A percentile compares a stretch with the other conserved stretches of the same genome.
Evolutionary conservation across 2,113 vertebrate genomes (phyloP).

Genomic region (Ailuropoda melanoleuca): DNA sequence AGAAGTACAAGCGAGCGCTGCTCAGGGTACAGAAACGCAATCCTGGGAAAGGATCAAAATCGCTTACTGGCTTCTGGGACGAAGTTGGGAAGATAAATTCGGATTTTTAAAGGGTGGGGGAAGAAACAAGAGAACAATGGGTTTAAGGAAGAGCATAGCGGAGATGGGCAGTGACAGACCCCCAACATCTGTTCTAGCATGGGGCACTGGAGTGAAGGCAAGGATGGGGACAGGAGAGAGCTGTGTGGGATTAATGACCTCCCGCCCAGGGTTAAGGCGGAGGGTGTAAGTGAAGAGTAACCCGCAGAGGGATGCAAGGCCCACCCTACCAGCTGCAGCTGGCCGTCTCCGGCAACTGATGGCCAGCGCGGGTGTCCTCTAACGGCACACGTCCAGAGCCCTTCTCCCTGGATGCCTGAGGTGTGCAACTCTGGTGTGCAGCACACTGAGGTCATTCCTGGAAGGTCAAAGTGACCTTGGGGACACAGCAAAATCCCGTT

Average conservation of each 20-base stretch:
- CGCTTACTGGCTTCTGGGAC: not conserved
- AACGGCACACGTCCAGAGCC: not conserved
- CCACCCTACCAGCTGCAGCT: accelerated
- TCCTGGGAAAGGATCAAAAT: not conserved
- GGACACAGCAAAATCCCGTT: accelerated
- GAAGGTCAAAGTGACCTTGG: not conserved
- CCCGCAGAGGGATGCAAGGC: too few relatives aligned
- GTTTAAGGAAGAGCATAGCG: accelerated
- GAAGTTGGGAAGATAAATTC: accelerated
- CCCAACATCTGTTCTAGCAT: not conserved
- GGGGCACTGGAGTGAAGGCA: not conserved
- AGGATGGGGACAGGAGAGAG: not conserved
- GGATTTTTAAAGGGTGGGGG: not conserved
- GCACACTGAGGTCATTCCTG: accelerated
- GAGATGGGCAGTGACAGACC: not conserved
- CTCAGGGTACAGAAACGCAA: accelerated
- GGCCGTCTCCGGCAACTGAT: not conserved
- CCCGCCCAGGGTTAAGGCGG: accelerated
- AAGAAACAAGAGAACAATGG: not conserved
- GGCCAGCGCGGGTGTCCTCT: not conserved
- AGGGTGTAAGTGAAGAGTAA: accelerated
- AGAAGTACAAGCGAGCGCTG: accelerated
- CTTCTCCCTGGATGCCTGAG: accelerated
- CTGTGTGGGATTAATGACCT: accelerated
- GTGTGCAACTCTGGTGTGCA: accelerated